Evolutionary conservation across 1,140 invertebrate species (phyloP).

Genomic region (Trialeurodes vaporariorum): DNA sequence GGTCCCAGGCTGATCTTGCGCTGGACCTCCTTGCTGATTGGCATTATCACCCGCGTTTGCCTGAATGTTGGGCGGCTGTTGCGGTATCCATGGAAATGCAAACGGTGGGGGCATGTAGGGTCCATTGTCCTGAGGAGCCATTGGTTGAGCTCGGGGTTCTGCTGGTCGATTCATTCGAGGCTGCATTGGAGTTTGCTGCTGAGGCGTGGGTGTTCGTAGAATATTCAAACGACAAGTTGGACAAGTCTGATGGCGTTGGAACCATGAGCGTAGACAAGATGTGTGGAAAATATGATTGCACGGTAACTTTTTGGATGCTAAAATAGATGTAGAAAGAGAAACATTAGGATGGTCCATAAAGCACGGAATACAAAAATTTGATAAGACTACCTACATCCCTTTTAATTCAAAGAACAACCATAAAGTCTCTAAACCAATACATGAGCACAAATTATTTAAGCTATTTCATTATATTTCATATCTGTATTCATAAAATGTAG

Average conservation of each 20-base stretch:
- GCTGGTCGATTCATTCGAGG: slow-evolving; percentile 28
- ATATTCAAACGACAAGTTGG: slow-evolving; percentile 97
- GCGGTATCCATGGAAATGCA: not conserved
- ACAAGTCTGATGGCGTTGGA: slow-evolving; percentile 98
- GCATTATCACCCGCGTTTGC: slow-evolving; percentile 5
- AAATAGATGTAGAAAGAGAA: too few species aligned
- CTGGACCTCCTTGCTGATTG: slow-evolving; percentile 4
- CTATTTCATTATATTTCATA: too few species aligned
- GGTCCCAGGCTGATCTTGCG: not conserved
- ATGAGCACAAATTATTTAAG: too few species aligned
- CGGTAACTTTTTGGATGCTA: slow-evolving; percentile 90
- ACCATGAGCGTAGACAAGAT: slow-evolving; percentile 96
- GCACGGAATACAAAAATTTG: too few species aligned
- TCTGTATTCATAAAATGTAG: too few species aligned
- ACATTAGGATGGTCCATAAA: too few species aligned
- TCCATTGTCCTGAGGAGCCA: slow-evolving; percentile 32
- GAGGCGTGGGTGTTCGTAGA: slow-evolving; percentile 48
- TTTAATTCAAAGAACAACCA: too few species aligned
- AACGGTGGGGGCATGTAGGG: slow-evolving; percentile 7
- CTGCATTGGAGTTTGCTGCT: slow-evolving; percentile 26
- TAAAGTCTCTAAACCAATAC: too few species aligned
- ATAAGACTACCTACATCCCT: too few species aligned
- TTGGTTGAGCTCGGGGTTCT: slow-evolving; percentile 23
- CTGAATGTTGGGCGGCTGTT: not conserved
- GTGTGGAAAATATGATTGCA: slow-evolving; percentile 99